These are phyloP conservation scores for Chunga burmeisteri DNA, from an alignment of 2,113 vertebrate genomes.

Conservation along the genomic window DNA sequence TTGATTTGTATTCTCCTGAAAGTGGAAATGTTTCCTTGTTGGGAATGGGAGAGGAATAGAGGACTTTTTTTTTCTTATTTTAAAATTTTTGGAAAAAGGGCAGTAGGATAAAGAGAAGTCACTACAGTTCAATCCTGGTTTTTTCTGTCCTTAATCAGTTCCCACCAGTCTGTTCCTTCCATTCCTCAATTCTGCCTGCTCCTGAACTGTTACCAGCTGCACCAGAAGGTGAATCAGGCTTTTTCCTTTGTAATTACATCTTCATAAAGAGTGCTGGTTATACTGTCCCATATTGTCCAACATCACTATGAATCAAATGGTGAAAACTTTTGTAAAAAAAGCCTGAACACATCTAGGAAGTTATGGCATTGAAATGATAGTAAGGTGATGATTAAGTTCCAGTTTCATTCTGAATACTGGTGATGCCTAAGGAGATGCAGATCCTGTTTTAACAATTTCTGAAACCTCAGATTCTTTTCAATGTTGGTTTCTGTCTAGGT, in stretches of 20 bases:
- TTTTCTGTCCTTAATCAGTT: not conserved
- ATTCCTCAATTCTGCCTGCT: not conserved
- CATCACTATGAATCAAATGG: not conserved
- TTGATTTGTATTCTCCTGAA: not conserved
- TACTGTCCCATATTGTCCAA: not conserved
- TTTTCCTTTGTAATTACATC: not conserved
- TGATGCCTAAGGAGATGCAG: not conserved
- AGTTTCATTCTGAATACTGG: not conserved
- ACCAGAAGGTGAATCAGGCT: not conserved
- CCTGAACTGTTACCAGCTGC: not conserved
- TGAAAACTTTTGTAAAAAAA: not conserved
- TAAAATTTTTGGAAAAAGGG: not conserved
- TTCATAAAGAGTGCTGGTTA: not conserved
- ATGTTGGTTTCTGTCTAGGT: not conserved
- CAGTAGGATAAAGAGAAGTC: not conserved
- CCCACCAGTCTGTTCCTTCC: not conserved
- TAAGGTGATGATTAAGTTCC: not conserved
- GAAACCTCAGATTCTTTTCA: not conserved
- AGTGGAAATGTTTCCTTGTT: not conserved
- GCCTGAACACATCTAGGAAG: not conserved
- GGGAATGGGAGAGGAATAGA: not conserved
- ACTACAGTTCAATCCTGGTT: not conserved
- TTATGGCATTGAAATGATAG: not conserved
- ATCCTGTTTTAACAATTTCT: not conserved
- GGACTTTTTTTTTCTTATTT: not conserved